These are phyloP conservation scores for Anarhynchus alexandrinus DNA, from an alignment of 2,113 vertebrate species.

Conservation along the genomic window DNA sequence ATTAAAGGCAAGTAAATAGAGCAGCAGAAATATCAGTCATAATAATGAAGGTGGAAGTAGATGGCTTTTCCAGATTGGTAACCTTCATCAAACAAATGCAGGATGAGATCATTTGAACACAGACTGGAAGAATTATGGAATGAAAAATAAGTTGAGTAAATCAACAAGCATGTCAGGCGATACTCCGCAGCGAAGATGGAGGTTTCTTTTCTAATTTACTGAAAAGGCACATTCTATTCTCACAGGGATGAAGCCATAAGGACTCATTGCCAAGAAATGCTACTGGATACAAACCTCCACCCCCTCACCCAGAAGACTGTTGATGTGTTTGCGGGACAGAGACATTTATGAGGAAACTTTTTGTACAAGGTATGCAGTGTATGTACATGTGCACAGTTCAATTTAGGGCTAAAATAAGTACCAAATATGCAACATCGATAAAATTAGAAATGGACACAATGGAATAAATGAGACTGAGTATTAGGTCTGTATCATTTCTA, in stretches of 20 bases:
- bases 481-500: background rate
- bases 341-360: background rate
- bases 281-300: background rate
- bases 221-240: background rate
- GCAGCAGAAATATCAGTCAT: slow-evolving; percentile 24
- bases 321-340: background rate
- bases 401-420: background rate
- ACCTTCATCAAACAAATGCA: slow-evolving; percentile 44
- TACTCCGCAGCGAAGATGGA: background rate
- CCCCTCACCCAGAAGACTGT: background rate
- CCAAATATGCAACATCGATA: background rate
- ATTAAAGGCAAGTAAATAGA: slow-evolving; percentile 22
- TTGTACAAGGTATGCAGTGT: background rate
- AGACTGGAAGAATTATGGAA: slow-evolving; percentile 4
- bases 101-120: slow-evolving; percentile 4
- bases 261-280: background rate
- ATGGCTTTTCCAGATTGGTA: slow-evolving; percentile 12
- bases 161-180: background rate
- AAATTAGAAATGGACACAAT: background rate
- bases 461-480: background rate
- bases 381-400: background rate
- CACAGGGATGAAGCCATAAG: background rate
- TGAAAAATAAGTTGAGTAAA: slow-evolving; percentile 40
- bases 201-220: slow-evolving; percentile 40
- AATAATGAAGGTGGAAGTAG: background rate